phyloP scores from a whole-genome alignment of 2,888 invertebrate species.

The Stratiomys singularior region DNA sequence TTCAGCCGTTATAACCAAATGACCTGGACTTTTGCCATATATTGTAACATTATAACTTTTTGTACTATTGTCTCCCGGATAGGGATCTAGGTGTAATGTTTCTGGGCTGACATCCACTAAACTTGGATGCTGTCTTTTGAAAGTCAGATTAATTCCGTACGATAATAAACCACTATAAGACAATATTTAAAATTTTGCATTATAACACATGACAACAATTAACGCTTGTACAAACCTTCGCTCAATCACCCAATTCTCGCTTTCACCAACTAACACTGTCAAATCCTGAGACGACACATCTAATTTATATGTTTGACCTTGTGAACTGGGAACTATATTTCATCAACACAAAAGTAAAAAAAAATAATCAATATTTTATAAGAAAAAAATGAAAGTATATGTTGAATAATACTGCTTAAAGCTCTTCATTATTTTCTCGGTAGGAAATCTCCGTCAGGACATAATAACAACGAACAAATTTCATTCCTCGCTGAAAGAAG shows the following conservation, averaged over 20 bases:
- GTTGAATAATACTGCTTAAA: background rate
- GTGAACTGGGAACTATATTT: slow-evolving; percentile 30
- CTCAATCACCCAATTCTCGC: slow-evolving; percentile 68
- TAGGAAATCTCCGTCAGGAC: too few species aligned
- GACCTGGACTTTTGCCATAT: slow-evolving; percentile 74
- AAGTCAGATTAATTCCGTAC: slow-evolving; percentile 66
- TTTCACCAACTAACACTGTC: slow-evolving; percentile 69
- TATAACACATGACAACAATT: background rate
- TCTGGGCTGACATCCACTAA: slow-evolving; percentile 70
- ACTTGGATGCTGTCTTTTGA: slow-evolving; percentile 73
- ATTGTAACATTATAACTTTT: slow-evolving; percentile 66
- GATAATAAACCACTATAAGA: slow-evolving; percentile 54
- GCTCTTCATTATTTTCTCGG: too few species aligned
- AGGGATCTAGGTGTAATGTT: slow-evolving; percentile 64
- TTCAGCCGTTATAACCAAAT: slow-evolving; percentile 73
- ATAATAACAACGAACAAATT: too few species aligned
- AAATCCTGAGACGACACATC: slow-evolving; percentile 69
- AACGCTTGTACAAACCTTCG: slow-evolving; percentile 67
- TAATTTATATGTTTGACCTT: slow-evolving; percentile 57
- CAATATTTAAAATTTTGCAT: background rate
- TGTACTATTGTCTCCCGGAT: slow-evolving; percentile 62
- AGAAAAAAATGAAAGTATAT: background rate
- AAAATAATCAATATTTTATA: too few species aligned
- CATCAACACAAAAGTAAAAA: too few species aligned
- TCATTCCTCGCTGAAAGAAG: too few species aligned